Evolutionary conservation across 2,797 vertebrate genomes (phyloP), one percentile per base, ranked within the genome.

Genomic region (Trachurus trachurus): DNA sequence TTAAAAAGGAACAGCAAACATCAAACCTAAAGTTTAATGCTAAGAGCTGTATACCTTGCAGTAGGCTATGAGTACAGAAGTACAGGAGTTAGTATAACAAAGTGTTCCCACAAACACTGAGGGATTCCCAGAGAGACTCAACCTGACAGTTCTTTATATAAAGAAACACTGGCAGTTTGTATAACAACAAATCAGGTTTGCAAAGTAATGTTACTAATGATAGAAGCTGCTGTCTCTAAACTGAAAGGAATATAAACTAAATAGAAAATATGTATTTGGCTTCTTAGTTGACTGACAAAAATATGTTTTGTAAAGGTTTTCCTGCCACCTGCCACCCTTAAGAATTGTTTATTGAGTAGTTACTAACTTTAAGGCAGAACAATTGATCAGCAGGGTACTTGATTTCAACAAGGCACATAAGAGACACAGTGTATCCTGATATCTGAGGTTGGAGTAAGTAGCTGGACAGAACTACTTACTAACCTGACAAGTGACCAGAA

Each of bases 341-440:
- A 37, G 34, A 37, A 37, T 37, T 37, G 34, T 37, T 37, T 37
- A 37, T 8, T 37, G 34, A 45, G 21, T 9, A 40, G 17, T 19
- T 61, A 29, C 42, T 42, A 40, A 59, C 2, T 40, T n/a, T n/a
- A 49, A 64, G 19, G 17, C 13, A 45, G 0, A 63, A 45, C 47
- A 47, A 57, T 34, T 17, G 1, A 21, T 57, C 34, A 45, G 44
- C 0, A 68, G 15, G 60, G 56, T 54, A 81, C 59, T 69, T 74
- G 9, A 58, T 15, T 22, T 73, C 17, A 71, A 37, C 39, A 84
- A 84, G 82, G 65, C 61, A 80, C 74, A 0, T 66, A 56, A 59
- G 21, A 22, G 19, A 22, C 19, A 71, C 58, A 78, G 49, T 56
- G 31, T 16, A 70, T 62, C 21, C 22, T 65, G 58, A 40, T 50